Evolutionary conservation across 1,140 invertebrate genomes (phyloP), one percentile per base, ranked within the genome.

Genomic region (Hypsibius dujardini): DNA sequence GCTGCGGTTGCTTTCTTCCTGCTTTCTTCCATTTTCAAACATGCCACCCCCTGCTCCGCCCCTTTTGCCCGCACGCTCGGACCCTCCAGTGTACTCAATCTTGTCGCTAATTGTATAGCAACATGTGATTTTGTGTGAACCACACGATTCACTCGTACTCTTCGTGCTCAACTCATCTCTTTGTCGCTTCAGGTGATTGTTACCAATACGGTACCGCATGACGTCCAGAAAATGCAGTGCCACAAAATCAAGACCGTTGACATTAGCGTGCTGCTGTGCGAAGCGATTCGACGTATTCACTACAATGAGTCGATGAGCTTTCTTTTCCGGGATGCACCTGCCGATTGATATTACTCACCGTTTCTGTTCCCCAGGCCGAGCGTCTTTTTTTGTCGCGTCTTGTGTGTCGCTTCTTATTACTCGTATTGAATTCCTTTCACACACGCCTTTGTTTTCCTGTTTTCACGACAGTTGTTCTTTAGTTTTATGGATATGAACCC

Each of bases 221-320:
- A 98, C 77, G 83, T 96, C 1, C 93, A 98, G 82, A 98, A 97
- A 79, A 89, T 97, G 87, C 92, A 96, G 79, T 98, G 94, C 78
- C 89, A 92, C 79, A 98, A 98, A 83, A 98, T 98, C 74, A 97
- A 96, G 82, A 98, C 94, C 0, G 93, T 98, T 1, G 92, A 98
- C 80, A 95, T 98, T 79, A 95, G 92, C 75, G 86, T 95, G 75
- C 83, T 98, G 71, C 82, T 98, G 69, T 90, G 91, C 40, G 95
- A 98, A 82, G 92, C 93, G 40, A 98, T 98, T 75, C 85, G 95
- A 3, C 86, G 95, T 74, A 98, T 97, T 76, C 94, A 97, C 78
- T 94, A 97, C 81, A 94, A 96, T 77, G 95, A 98, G 81, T 96
- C 92, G 2, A 98, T 98, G 95, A 95, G 92, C 1, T 95, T 96